Percentiles rank a stretch among this genome's conserved stretches.
These are phyloP conservation scores for Bombus turneri DNA, from an alignment of 1,140 invertebrate genomes.

Conservation along the genomic window DNA sequence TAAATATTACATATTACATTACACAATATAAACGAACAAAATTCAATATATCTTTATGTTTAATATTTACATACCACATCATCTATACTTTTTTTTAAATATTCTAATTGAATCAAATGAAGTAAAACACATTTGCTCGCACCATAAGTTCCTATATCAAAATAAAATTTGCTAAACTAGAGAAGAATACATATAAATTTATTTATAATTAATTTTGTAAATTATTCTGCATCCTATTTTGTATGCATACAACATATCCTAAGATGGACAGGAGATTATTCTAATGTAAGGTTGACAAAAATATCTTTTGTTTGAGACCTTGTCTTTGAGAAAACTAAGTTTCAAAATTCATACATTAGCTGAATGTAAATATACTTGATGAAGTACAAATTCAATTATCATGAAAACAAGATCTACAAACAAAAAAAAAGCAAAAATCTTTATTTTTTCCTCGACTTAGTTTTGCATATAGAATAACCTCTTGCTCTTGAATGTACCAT, in stretches of 20 bases:
- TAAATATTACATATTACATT: conserved; percentile 55
- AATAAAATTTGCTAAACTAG: conserved; percentile 39
- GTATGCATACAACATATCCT: background rate
- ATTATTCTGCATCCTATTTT: background rate
- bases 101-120: conserved; percentile 85
- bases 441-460: background rate
- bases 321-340: background rate
- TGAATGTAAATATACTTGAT: background rate
- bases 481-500: too few relatives aligned
- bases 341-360: background rate
- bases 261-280: background rate
- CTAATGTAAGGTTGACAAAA: background rate
- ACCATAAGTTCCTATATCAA: conserved; percentile 82
- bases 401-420: background rate
- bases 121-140: conserved; percentile 83
- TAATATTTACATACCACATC: conserved; percentile 69
- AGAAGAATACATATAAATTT: too few relatives aligned
- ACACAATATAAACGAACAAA: background rate
- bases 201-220: background rate
- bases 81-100: conserved; percentile 82
- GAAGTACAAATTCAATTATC: background rate
- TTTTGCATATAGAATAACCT: too few relatives aligned
- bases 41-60: background rate
- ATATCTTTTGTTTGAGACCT: too few relatives aligned
- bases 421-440: background rate